Evolutionary conservation across 1,140 invertebrate species (phyloP), one percentile per base, ranked within the genome.

Genomic region (Hyposmocoma kahamanoa): DNA sequence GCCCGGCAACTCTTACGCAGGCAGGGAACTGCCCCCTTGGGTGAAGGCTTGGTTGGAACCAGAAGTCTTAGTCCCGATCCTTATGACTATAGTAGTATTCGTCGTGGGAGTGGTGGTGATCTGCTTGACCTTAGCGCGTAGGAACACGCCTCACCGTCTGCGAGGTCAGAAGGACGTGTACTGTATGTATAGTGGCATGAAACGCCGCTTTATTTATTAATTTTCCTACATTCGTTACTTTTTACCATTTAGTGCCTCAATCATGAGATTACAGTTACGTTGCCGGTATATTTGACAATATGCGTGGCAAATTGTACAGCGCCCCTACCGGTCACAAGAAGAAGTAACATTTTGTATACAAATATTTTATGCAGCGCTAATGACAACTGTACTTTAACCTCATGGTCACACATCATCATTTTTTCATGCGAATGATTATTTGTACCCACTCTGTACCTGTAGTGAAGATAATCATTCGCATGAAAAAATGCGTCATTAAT

Each of bases 101-200:
- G 90, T 95, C 57, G 95, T 96, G 58, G 95, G 94, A 50, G 93
- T 96, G 71, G 91, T 95, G 69, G 95, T 96, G 56, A 93, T 96
- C 73, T 96, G 95, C 81, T 92, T 96, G 50, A 94, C 94, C 3
- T 83, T 96, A 0, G 93, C 94, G 8, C 88, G 94, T 64, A 88
- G 94, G 66, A 91, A 92, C 62, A 89, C 92, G 42, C 93, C 94
- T 63, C 94, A 94, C 41, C 88, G 94, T 68, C 91, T 95, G 62
- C 90, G 93, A 89, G 94, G 94, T 90, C 90, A 89, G 79, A 90
- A 90, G 87, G 88, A 90, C 83, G 79, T 84, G 53, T 90, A 90
- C 78, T 90, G 89, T 90, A 90, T 88, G 89, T 90, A 89, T 85
- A 70, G 67, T 74, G 71, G 86, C 88, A 88, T 77, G 72, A 48